Evolutionary conservation across 2,797 vertebrate species (phyloP).

Genomic region (Onychomys torridus): DNA sequence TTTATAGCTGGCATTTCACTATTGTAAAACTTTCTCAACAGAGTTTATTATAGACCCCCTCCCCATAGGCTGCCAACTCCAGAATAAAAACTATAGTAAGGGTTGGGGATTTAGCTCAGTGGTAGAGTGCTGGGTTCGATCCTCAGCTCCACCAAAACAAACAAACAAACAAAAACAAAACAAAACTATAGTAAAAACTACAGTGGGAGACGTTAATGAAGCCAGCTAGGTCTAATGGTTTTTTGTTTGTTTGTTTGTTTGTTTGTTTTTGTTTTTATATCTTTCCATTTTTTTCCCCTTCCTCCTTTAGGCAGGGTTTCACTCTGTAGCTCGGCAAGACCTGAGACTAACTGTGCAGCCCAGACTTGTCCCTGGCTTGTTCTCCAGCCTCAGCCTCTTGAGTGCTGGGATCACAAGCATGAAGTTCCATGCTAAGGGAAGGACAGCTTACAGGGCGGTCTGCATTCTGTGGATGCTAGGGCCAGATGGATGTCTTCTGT

Average conservation of each 20-base stretch:
- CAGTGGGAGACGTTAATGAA: slow-evolving; percentile 17
- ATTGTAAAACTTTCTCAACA: slow-evolving; percentile 15
- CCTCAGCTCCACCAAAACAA: too few species aligned
- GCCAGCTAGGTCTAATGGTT: slow-evolving; percentile 21
- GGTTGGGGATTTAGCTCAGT: too few species aligned
- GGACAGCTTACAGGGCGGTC: background rate
- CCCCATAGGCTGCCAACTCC: background rate
- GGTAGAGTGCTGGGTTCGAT: too few species aligned
- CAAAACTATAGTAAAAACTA: too few species aligned
- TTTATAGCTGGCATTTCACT: background rate
- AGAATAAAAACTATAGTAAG: slow-evolving; percentile 23
- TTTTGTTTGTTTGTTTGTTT: background rate
- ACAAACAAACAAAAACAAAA: too few species aligned
- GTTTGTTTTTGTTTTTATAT: too few species aligned
- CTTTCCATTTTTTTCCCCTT: background rate
- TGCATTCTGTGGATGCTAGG: background rate
- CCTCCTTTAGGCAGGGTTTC: background rate
- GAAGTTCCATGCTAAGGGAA: background rate
- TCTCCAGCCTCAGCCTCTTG: background rate
- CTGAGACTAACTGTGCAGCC: background rate
- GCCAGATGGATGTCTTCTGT: too few species aligned
- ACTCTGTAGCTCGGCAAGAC: background rate
- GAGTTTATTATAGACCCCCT: background rate
- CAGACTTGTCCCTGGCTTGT: background rate
- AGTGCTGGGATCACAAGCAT: too few species aligned